phyloP scores from a whole-genome alignment of 1,140 invertebrate genomes.

The Drosophila persimilis region DNA sequence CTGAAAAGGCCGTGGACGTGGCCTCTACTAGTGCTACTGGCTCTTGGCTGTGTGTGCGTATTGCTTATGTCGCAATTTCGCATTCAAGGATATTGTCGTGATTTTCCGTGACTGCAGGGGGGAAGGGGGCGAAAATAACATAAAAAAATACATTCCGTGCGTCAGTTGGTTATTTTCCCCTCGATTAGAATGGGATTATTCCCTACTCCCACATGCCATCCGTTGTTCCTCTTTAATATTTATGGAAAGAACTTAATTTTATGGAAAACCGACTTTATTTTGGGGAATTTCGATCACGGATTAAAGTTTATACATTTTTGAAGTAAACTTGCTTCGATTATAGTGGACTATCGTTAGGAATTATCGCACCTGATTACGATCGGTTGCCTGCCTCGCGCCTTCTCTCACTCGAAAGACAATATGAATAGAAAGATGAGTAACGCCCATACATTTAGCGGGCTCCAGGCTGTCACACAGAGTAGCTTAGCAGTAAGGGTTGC shows the following conservation, averaged over 20 bases:
- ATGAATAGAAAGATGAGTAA: no score
- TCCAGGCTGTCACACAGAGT: no score
- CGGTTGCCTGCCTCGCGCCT: no score
- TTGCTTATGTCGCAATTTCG: conserved; percentile 57
- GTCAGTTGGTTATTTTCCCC: conserved; percentile 54
- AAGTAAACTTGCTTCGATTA: no score
- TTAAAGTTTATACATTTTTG: no score
- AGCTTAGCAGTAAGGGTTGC: not conserved
- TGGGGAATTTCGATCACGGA: no score
- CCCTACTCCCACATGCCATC: not conserved
- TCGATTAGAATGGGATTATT: conserved; percentile 1
- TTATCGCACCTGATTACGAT: no score
- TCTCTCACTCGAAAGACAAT: no score
- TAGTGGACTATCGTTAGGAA: no score
- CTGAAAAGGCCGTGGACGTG: conserved; percentile 15
- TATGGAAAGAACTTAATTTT: conserved; percentile 22
- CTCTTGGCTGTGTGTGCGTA: not conserved
- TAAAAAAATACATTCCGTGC: conserved; percentile 46
- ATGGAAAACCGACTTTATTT: conserved; percentile 7
- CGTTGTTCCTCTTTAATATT: conserved; percentile 13
- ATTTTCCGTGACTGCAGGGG: conserved; percentile 36
- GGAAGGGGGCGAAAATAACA: conserved; percentile 13
- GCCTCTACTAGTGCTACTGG: not conserved
- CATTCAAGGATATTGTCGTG: conserved; percentile 67
- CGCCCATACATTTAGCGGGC: no score